phyloP scores from a whole-genome alignment of 2,113 vertebrate species.

The Recurvirostra avosetta region DNA sequence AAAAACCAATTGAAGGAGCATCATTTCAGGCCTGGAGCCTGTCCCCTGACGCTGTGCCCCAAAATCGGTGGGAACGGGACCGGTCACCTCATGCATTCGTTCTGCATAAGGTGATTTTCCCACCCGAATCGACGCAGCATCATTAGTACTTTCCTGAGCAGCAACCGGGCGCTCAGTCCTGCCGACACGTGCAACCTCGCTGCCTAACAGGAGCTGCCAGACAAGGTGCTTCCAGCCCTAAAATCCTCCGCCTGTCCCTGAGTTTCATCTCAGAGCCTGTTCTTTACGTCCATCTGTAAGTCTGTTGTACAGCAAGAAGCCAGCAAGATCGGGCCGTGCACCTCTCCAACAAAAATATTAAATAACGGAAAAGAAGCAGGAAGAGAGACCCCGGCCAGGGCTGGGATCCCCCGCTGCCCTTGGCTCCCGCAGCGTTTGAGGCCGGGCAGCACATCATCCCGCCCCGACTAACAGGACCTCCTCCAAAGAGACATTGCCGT shows the following conservation, averaged over 20 bases:
- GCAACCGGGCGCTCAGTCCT: accelerated
- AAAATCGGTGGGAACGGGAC: accelerated
- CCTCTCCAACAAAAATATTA: not conserved
- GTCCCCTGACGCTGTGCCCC: not conserved
- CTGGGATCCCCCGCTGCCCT: not conserved
- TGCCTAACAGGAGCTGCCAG: not conserved
- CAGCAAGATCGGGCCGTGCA: not conserved
- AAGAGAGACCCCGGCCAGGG: not conserved
- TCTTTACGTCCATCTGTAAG: not conserved
- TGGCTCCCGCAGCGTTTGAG: too few species aligned
- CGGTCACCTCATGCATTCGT: accelerated
- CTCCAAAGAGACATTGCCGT: too few species aligned
- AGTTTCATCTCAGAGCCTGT: not conserved
- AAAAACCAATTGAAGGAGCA: not conserved
- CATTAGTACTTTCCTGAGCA: not conserved
- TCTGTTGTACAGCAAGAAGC: not conserved
- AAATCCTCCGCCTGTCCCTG: not conserved
- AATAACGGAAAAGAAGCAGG: not conserved
- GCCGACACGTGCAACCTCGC: accelerated
- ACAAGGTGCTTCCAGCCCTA: not conserved
- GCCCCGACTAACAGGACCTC: too few species aligned
- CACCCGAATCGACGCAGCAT: not conserved
- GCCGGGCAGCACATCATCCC: too few species aligned
- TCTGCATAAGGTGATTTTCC: not conserved
- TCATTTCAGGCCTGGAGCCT: not conserved